Base-by-base conservation (phyloP, 2,113 vertebrate genomes). In the Nycticryphes semicollaris region DNA sequence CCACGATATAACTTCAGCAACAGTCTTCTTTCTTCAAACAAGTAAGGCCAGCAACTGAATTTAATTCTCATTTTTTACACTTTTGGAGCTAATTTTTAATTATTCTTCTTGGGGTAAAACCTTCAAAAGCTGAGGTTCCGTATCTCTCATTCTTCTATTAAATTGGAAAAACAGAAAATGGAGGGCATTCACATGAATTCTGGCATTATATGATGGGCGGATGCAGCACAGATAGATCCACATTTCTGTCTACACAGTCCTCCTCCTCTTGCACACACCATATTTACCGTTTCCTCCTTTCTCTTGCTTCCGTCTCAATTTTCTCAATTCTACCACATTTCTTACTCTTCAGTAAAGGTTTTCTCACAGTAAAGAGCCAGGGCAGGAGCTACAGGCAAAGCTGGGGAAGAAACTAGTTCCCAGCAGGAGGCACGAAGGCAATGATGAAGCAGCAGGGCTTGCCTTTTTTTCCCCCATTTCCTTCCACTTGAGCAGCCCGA, bases 391-490 rank as follows among this genome's bases (percentile, higher is more conserved):
- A 84, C 1, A 3, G 39, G 56, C 31, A 74, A 80, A 87, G 37
- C 0, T 35, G 7, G 19, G 25, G 33, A 87, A 93, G 28, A 68
- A 92, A 64, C 7, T 7, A 6, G 6, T 51, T 89, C 84, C 39
- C 43, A 63, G 47, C 1, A 9, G 18, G 12, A 74, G 33, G 10
- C 56, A 70, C 2, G 21, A 79, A 82, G 20, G 67, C n/a, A 68
- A 31, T 10, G 47, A 89, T 33, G 22, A 74, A 81, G 31, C 35
- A 89, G n/a, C 24, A 73, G 28, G 33, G 7, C 10, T 57, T 83
- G 20, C 7, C 21, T 37, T 30, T 31, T 8, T 9, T 9, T 2
- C 2, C 7, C 4, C 3, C 2, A 10, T 10, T 68, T 73, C 83
- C 43, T 80, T 78, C 67, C 27, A 76, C n/a, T 56, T 48, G 12